Percentiles rank a stretch among this genome's conserved stretches.
phyloP scores from a whole-genome alignment of 2,888 invertebrate genomes.

The Parnassius glacialis region DNA sequence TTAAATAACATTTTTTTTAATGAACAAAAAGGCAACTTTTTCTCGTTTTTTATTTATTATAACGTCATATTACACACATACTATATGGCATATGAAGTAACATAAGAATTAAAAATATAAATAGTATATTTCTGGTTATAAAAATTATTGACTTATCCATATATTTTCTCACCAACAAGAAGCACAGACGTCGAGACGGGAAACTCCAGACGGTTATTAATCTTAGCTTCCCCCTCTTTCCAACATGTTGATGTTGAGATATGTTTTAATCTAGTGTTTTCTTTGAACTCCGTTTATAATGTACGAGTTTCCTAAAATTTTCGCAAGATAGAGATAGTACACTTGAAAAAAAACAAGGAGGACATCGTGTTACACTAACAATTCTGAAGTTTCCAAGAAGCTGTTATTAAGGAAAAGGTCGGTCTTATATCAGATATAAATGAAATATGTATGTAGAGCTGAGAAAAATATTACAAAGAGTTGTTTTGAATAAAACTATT shows the following conservation, averaged over 20 bases:
- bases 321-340: too few species aligned
- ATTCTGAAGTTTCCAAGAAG: slow-evolving; percentile 1
- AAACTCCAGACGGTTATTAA: slow-evolving; percentile 21
- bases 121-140: too few species aligned
- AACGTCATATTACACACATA: too few species aligned
- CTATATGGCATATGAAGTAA: too few species aligned
- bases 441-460: slow-evolving; percentile 5
- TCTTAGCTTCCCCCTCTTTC: slow-evolving; percentile 14
- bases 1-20: too few species aligned
- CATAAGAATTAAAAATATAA: too few species aligned
- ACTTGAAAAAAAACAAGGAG: too few species aligned
- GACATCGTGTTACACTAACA: background rate
- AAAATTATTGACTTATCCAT: too few species aligned
- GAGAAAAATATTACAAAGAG: slow-evolving; percentile 8
- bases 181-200: slow-evolving; percentile 9
- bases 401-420: background rate
- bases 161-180: background rate
- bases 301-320: too few species aligned
- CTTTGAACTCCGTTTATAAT: background rate
- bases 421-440: slow-evolving; percentile 4
- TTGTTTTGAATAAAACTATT: too few species aligned
- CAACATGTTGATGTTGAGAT: slow-evolving; percentile 9
- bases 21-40: too few species aligned
- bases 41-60: too few species aligned
- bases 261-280: slow-evolving; percentile 9